Percentiles rank a stretch among this genome's conserved stretches.
Evolutionary conservation across 2,113 vertebrate genomes (phyloP).

Genomic region (Genyomyrus donnyi): DNA sequence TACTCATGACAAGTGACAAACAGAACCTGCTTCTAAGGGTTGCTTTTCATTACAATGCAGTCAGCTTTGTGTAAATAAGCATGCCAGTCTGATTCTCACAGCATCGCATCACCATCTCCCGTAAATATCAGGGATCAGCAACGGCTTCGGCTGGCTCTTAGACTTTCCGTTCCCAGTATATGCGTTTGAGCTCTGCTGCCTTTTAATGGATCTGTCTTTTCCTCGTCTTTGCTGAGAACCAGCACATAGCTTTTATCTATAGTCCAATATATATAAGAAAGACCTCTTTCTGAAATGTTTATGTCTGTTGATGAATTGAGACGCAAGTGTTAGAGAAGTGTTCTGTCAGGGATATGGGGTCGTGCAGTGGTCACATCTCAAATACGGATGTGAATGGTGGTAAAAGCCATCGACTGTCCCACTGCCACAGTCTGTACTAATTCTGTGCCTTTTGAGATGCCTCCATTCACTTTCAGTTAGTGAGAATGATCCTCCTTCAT

Average conservation of each 20-base stretch:
- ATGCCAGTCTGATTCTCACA: neutral
- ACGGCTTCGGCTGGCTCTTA: neutral
- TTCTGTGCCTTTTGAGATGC: neutral
- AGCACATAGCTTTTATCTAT: neutral
- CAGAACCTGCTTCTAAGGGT: neutral
- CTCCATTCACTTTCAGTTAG: neutral
- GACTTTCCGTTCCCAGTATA: neutral
- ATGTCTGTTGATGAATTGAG: neutral
- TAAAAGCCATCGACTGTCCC: neutral
- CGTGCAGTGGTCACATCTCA: conserved; percentile 2
- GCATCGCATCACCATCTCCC: neutral
- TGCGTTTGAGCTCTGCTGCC: neutral
- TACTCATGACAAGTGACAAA: neutral
- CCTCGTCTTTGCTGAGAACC: neutral
- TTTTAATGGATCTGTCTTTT: conserved; percentile 1
- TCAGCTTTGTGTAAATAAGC: neutral
- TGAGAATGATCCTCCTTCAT: conserved; percentile 12
- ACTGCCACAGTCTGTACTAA: neutral
- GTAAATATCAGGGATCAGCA: neutral
- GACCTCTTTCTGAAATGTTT: conserved; percentile 2
- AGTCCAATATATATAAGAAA: neutral
- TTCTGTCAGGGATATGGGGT: conserved; percentile 1
- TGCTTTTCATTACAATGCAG: neutral
- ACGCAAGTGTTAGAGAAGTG: neutral
- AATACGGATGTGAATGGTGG: neutral